Evolutionary conservation across 2,113 vertebrate species (phyloP).

Genomic region (Sisor rabdophorus): DNA sequence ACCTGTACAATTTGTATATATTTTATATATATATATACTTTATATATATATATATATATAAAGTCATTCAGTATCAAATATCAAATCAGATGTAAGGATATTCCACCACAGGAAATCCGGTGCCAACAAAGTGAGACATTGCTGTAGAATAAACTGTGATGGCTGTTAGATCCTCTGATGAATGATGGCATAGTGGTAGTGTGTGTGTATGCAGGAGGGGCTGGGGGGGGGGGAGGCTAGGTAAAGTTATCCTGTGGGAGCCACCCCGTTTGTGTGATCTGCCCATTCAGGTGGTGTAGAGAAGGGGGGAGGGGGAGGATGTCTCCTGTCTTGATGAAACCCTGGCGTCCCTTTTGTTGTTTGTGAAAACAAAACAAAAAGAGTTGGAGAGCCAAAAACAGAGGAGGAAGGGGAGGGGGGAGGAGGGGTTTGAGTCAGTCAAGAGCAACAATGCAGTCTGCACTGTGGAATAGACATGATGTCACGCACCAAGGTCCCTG

Average conservation of each 20-base stretch:
- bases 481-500: constrained; percentile 60
- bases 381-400: constrained; percentile 49
- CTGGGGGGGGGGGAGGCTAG: constrained; percentile 52
- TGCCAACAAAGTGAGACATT: constrained; percentile 15
- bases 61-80: background rate
- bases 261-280: constrained; percentile 55
- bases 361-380: constrained; percentile 68
- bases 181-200: constrained; percentile 41
- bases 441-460: constrained; percentile 62
- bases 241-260: constrained; percentile 57
- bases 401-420: constrained; percentile 45
- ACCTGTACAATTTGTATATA: too few species aligned
- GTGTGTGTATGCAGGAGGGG: constrained; percentile 23
- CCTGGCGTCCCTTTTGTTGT: constrained; percentile 66
- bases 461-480: constrained; percentile 63
- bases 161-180: constrained; percentile 28
- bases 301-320: constrained; percentile 56
- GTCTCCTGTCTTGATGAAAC: constrained; percentile 59
- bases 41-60: too few species aligned
- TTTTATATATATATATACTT: too few species aligned
- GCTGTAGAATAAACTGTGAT: constrained; percentile 9
- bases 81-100: background rate
- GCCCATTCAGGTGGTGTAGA: constrained; percentile 59
- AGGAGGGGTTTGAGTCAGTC: constrained; percentile 53
- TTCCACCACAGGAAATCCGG: constrained; percentile 7